Evolutionary conservation across 2,113 vertebrate genomes (phyloP), one percentile per base, ranked within the genome.

Genomic region (Ursus arctos): DNA sequence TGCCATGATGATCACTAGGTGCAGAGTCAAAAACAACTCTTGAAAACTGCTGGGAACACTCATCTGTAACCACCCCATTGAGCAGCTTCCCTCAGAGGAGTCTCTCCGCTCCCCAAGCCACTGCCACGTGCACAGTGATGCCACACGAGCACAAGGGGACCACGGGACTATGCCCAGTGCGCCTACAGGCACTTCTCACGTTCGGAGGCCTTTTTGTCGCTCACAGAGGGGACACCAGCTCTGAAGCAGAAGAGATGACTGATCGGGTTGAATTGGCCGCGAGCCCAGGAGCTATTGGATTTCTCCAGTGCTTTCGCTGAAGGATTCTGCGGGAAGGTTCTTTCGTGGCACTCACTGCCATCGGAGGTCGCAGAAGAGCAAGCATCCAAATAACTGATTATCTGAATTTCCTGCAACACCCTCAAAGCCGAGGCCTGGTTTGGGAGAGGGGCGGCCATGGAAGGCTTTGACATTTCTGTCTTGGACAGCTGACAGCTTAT

Each of bases 361-460:
- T 72, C 61, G 49, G 63, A 72, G 87, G 74, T 95, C 94, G 80
- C 6, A 9, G 82, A 81, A 95, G 33, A 96, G 28, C n/a, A 79
- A 95, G 40, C 51, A 69, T 21, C 43, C 15, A 3, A 95, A 90
- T 67, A 97, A 92, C 31, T 4, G 59, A 88, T 61, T 86, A 92
- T 90, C 74, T 84, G n/a, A 96, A 91, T 95, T 95, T 88, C 84
- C 7, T 84, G 49, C 55, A 96, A 97, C 92, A 76, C 47, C 80
- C 63, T 92, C 94, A 94, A 84, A 74, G 36, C 40, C 88, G 61
- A 6, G 71, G 81, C 49, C 26, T 91, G n/a, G 67, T 26, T 51
- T 61, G 24, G 43, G 21, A 83, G 5, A 89, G 18, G 55, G 13
- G 28, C 82, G 18, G 49, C 4, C 3, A 28, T 8, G 7, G 55